Percentiles rank a stretch among this genome's conserved stretches.
These are phyloP conservation scores for Tadarida brasiliensis DNA, from an alignment of 2,797 vertebrate species.

Conservation along the genomic window DNA sequence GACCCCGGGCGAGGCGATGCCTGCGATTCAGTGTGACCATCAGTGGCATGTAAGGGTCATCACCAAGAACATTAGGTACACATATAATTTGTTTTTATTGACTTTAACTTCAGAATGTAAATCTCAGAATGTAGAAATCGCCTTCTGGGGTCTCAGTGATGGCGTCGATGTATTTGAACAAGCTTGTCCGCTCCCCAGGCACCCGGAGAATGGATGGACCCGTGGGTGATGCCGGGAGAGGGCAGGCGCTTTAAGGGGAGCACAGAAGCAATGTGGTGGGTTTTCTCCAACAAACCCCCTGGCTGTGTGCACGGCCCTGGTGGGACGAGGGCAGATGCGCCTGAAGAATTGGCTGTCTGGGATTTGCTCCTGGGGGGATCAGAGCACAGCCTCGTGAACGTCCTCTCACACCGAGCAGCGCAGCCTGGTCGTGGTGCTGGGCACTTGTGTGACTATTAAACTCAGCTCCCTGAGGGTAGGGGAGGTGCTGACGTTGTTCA, in stretches of 20 bases:
- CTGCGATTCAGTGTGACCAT: conserved; percentile 49
- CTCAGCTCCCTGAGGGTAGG: background rate
- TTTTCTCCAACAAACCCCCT: fast-evolving
- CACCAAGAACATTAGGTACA: conserved; percentile 70
- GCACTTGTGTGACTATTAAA: fast-evolving
- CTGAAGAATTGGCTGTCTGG: fast-evolving
- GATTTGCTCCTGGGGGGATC: background rate
- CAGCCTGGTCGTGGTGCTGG: fast-evolving
- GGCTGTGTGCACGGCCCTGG: background rate
- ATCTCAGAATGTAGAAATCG: background rate
- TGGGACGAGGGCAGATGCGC: fast-evolving
- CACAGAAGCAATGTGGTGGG: fast-evolving
- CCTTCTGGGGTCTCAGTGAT: background rate
- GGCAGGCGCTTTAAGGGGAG: fast-evolving
- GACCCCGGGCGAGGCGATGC: background rate
- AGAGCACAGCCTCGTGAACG: fast-evolving
- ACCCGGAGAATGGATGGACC: background rate
- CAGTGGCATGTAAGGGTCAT: conserved; percentile 52
- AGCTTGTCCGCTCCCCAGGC: background rate
- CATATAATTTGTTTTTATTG: conserved; percentile 73
- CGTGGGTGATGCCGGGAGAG: fast-evolving
- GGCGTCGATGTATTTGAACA: background rate
- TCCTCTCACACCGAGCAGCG: background rate
- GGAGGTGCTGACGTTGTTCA: fast-evolving
- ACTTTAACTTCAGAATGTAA: conserved; percentile 60